Base-by-base conservation (phyloP, 2,888 invertebrate genomes). In the Microdon myrmicae region DNA sequence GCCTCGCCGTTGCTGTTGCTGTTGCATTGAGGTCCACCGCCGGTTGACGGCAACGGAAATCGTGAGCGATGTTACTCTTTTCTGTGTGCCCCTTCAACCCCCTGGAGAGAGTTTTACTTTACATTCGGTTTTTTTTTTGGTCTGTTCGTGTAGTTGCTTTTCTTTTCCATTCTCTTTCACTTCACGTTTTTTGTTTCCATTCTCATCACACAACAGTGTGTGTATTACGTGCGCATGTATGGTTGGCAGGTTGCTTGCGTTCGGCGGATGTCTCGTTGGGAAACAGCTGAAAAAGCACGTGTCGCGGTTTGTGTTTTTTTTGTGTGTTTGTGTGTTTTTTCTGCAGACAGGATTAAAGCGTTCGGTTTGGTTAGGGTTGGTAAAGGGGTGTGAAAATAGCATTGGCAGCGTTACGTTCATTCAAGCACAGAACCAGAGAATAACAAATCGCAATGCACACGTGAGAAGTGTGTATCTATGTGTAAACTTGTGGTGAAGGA, bases 201-300 rank as follows among this genome's bases (percentile, higher is more conserved):
- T 47, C 41, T 47, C 16, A 13, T 28, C 14, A 23, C 25, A 32
- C 25, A 25, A 35, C 10, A 31, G 25, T n/a, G n/a, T n/a, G n/a
- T n/a, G n/a, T n/a, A n/a, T n/a, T n/a, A n/a, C n/a, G n/a, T n/a
- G n/a, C n/a, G n/a, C n/a, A n/a, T n/a, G n/a, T n/a, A n/a, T n/a
- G n/a, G n/a, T 29, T 23, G 22, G 34, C 26, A 20, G 55, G 28
- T 59, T 61, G 55, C 56, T n/a, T 56, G 61, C 49, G n/a, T 61
- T 64, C 53, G 58, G 53, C 58, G 56, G 55, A 48, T 64, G 58
- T 53, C 43, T 64, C 58, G 28, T 51, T 47, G 51, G 34, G 58
- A 64, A 64, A 58, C 64, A 64, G 64, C 64, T 64, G 64, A 58
- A 64, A 64, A 64, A 64, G 64, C 64, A 64, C 64, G 64, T 64